A percentile compares a stretch with the other conserved stretches of the same genome.
phyloP scores from a whole-genome alignment of 2,113 vertebrate genomes.

The Hyperopisus bebe region DNA sequence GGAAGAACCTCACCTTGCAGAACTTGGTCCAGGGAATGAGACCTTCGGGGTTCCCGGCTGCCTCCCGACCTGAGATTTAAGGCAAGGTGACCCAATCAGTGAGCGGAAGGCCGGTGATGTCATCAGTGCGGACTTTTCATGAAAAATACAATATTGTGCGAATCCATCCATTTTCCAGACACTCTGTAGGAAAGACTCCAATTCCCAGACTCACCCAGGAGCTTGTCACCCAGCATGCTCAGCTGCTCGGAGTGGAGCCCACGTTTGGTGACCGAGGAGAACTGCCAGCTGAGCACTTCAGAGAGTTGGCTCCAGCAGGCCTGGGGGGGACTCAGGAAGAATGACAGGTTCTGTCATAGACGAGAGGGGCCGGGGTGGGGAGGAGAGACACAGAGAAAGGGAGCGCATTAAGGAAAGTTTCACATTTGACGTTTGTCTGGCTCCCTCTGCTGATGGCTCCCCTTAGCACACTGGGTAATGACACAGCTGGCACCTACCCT shows the following conservation, averaged over 20 bases:
- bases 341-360: slow-evolving; percentile 66
- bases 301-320: slow-evolving; percentile 71
- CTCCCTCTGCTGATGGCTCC: no score
- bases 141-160: not conserved
- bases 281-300: slow-evolving; percentile 81
- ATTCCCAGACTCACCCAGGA: slow-evolving; percentile 37
- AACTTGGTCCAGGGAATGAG: slow-evolving; percentile 88
- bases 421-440: not conserved
- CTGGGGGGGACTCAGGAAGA: slow-evolving; percentile 73
- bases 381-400: not conserved
- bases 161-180: not conserved
- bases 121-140: not conserved
- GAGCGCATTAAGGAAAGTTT: not conserved
- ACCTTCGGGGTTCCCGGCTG: slow-evolving; percentile 65
- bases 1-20: slow-evolving; percentile 74
- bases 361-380: not conserved
- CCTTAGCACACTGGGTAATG: no score
- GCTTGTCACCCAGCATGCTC: slow-evolving; percentile 55
- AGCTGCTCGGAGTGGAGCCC: slow-evolving; percentile 75
- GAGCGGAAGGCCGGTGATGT: not conserved
- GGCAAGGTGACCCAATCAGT: not conserved
- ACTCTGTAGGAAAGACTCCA: not conserved
- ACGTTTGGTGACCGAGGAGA: slow-evolving; percentile 79
- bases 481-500: slow-evolving; percentile 61
- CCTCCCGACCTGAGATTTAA: slow-evolving; percentile 60